Conservation (phyloP, 53 echinoderm and acorn worm genomes). For the Temnopleurus reevesii region DNA sequence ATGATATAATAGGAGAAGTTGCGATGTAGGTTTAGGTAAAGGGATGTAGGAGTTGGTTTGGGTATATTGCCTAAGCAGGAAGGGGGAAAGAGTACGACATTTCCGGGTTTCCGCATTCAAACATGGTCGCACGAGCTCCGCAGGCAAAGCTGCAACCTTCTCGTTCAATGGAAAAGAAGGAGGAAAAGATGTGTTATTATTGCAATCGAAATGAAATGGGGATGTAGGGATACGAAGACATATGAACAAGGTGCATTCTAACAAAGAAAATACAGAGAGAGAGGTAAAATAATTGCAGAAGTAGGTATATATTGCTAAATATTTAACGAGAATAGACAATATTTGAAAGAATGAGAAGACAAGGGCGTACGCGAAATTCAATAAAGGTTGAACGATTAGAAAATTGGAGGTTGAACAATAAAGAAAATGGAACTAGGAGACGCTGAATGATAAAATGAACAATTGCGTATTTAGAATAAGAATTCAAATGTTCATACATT, state of each 20-base stretch:
- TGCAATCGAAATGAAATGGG: not conserved
- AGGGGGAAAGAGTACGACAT: slow-evolving; percentile 48
- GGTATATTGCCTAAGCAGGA: slow-evolving; percentile 31
- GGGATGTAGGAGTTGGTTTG: slow-evolving; percentile 21
- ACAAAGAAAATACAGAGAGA: not conserved
- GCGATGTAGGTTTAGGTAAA: slow-evolving; percentile 24
- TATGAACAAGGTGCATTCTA: not conserved
- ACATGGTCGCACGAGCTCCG: slow-evolving; percentile 13
- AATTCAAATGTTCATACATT: too few relatives aligned
- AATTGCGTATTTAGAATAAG: too few relatives aligned
- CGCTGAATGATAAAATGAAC: too few relatives aligned
- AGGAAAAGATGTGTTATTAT: not conserved
- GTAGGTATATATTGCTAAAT: not conserved
- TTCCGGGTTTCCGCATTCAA: slow-evolving; percentile 49
- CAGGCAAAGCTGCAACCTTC: not conserved
- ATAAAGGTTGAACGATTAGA: too few relatives aligned
- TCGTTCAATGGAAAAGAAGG: not conserved
- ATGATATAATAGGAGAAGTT: slow-evolving; percentile 22
- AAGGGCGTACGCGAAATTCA: too few relatives aligned
- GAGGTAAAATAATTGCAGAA: not conserved
- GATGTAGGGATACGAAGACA: not conserved
- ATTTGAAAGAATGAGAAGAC: not conserved
- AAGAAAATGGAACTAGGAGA: too few relatives aligned
- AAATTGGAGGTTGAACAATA: too few relatives aligned
- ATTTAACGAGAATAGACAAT: not conserved